phyloP scores from a whole-genome alignment of 2,113 vertebrate genomes.

The Prolemur simus region DNA sequence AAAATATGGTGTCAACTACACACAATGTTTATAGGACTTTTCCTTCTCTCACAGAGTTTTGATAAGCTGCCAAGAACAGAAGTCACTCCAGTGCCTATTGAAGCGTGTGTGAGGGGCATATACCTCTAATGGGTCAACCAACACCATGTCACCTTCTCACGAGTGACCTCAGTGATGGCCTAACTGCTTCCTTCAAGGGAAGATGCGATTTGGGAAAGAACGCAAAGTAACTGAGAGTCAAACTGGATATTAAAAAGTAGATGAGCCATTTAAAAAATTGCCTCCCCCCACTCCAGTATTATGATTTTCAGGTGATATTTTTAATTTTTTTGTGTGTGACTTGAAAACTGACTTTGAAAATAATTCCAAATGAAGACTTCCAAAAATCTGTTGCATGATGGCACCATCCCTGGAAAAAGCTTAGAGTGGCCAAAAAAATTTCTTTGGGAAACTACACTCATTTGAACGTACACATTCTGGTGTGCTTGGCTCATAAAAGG shows the following conservation, averaged over 20 bases:
- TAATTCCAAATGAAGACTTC: constrained; percentile 49
- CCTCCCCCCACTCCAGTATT: neutral
- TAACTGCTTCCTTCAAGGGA: neutral
- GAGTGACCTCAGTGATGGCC: neutral
- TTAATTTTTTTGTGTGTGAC: neutral
- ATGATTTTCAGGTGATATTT: neutral
- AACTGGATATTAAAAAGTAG: neutral
- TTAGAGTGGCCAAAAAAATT: constrained; percentile 20
- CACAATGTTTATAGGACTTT: neutral
- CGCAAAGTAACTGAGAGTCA: neutral
- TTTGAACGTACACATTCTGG: constrained; percentile 43
- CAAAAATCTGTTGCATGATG: constrained; percentile 51
- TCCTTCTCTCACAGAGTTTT: neutral
- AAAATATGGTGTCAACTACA: neutral
- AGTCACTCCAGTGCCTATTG: neutral
- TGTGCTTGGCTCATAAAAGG: constrained; percentile 61
- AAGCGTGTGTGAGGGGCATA: neutral
- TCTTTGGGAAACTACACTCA: constrained; percentile 52
- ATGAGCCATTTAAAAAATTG: neutral
- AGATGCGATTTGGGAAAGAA: neutral
- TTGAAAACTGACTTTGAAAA: constrained; percentile 53
- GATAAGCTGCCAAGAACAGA: constrained; percentile 12
- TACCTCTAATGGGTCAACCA: neutral
- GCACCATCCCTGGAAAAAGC: constrained; percentile 53
- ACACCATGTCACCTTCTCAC: neutral